Base-by-base conservation (phyloP, 2,113 vertebrate species). In the Diphyllodes magnificus region DNA sequence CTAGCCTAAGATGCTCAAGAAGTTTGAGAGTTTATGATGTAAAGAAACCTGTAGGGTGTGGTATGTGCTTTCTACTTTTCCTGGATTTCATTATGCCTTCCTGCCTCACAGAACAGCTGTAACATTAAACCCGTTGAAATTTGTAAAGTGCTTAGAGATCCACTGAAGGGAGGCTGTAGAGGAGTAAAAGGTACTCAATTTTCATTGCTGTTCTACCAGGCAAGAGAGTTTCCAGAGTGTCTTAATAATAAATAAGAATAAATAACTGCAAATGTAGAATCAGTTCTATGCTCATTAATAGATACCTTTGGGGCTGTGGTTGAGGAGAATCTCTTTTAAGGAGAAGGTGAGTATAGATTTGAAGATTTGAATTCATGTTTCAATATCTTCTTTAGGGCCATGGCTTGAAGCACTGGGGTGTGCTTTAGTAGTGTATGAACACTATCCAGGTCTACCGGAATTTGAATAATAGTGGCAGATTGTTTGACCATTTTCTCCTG, bases 131-230 rank as follows among this genome's bases (percentile, higher is more conserved):
- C 56, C 64, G 64, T 2, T 83, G 91, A 86, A 95, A 93, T 90
- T 59, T 90, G 71, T 90, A 68, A 96, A 96, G 87, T 91, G 92
- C 90, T 94, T 92, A 83, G 79, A 96, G 92, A 93, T 82, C 79
- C 82, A 78, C 79, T 88, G 95, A 93, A 94, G 85, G 68, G 45
- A 96, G 37, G 39, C 64, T 65, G 44, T 16, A 88, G 75, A 83
- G 82, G 61, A 94, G 88, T 86, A 95, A 96, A 95, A 96, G 60
- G 54, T 80, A 86, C 68, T 91, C 68, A 80, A 61, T 90, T 96
- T 91, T 93, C 85, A 88, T 81, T 56, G 64, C 68, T 86, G 28
- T 71, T 92, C 12, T 54, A 70, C 70, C 56, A 63, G 84, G 64
- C 47, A 78, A 66, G 85, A 72, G 35, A 86, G 39, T 83, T 95